These are phyloP conservation scores for Onychostruthus taczanowskii DNA, from an alignment of 2,113 vertebrate species.

Conservation along the genomic window DNA sequence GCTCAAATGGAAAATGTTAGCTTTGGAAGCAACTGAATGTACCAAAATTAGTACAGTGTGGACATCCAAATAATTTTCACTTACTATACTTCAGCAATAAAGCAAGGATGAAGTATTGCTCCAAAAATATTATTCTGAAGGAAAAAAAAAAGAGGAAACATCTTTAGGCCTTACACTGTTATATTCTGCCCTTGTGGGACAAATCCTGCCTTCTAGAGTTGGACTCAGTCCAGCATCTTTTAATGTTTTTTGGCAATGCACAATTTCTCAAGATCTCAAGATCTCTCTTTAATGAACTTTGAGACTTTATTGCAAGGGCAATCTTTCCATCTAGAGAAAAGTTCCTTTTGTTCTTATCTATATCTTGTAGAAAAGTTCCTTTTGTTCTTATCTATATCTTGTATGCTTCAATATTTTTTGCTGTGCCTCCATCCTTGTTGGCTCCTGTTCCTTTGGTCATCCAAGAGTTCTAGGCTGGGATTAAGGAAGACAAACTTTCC, in stretches of 20 bases:
- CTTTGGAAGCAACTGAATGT: background rate
- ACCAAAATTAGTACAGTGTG: background rate
- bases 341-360: background rate
- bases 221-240: background rate
- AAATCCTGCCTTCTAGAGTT: background rate
- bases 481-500: background rate
- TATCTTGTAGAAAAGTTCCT: background rate
- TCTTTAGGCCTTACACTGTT: rapidly evolving
- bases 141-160: background rate
- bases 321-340: background rate
- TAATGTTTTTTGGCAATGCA: background rate
- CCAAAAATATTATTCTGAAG: background rate
- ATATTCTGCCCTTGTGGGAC: background rate
- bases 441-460: background rate
- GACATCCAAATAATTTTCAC: background rate
- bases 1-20: background rate
- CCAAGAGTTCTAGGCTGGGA: rapidly evolving
- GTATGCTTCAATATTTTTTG: background rate
- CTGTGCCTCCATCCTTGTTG: background rate
- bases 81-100: background rate
- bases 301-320: background rate
- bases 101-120: background rate
- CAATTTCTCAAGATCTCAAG: background rate
- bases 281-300: background rate
- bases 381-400: background rate